phyloP scores from a whole-genome alignment of 2,888 invertebrate genomes.

The Zhuqinia jingwanae region DNA sequence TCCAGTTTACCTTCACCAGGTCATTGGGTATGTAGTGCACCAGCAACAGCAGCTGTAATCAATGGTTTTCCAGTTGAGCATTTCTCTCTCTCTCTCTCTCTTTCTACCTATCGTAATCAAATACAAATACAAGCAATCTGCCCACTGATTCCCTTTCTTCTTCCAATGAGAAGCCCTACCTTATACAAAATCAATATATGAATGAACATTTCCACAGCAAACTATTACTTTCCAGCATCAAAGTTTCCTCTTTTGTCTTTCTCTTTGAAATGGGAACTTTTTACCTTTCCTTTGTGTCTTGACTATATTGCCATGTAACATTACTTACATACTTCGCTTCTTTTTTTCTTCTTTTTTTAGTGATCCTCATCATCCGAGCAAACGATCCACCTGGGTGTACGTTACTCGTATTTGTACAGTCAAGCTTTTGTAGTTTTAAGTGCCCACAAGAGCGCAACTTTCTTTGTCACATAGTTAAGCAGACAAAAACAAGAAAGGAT shows the following conservation, averaged over 20 bases:
- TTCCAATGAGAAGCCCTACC: too few species aligned
- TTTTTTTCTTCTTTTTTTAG: neutral
- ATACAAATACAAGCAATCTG: neutral
- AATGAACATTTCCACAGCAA: neutral
- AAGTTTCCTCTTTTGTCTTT: neutral
- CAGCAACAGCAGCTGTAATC: too few species aligned
- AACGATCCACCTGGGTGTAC: conserved; percentile 42
- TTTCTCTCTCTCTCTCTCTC: neutral
- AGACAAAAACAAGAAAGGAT: neutral
- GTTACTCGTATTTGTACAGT: too few species aligned
- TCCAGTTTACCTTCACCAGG: neutral
- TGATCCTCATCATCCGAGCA: conserved; percentile 7
- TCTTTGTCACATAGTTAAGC: conserved; percentile 19
- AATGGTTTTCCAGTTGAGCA: neutral
- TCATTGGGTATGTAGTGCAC: neutral
- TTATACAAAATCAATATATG: neutral
- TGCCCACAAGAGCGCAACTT: conserved; percentile 20
- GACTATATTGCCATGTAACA: neutral
- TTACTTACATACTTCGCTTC: neutral
- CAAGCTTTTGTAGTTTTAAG: conserved; percentile 25
- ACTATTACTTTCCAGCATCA: neutral
- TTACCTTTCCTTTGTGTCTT: neutral
- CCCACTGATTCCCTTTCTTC: neutral
- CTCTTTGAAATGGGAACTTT: conserved; percentile 23
- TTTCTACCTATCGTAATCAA: conserved; percentile 14